Percentiles rank a stretch among this genome's conserved stretches.
phyloP scores from a whole-genome alignment of 2,888 invertebrate genomes.

The Andrena fulva region DNA sequence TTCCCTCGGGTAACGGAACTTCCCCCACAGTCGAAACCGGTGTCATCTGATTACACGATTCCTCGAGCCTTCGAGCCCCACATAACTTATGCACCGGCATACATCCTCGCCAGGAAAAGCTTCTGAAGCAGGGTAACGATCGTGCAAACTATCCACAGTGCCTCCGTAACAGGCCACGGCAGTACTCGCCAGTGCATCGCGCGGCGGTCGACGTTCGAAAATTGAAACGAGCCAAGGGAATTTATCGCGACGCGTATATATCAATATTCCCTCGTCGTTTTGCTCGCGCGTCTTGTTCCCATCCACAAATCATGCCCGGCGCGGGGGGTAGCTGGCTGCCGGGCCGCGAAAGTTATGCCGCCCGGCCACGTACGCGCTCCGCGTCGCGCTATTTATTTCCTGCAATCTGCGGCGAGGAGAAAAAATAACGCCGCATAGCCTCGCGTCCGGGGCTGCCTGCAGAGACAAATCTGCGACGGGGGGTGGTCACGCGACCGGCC shows the following conservation, averaged over 20 bases:
- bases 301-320: conserved; percentile 63
- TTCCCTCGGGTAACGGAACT: too few relatives aligned
- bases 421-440: conserved; percentile 42
- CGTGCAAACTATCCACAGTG: not conserved
- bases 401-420: conserved; percentile 63
- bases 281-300: conserved; percentile 56
- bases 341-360: conserved; percentile 62
- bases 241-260: conserved; percentile 51
- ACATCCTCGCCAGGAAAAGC: too few relatives aligned
- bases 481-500: conserved; percentile 69
- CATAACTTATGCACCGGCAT: too few relatives aligned
- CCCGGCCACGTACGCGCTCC: conserved; percentile 52
- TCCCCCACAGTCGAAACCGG: too few relatives aligned
- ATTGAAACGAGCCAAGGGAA: conserved; percentile 30
- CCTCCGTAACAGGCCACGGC: not conserved
- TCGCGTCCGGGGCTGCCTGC: conserved; percentile 28
- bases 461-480: conserved; percentile 66
- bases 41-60: too few relatives aligned
- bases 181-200: not conserved
- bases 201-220: conserved; percentile 9
- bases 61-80: too few relatives aligned
- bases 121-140: not conserved
- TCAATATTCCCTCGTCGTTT: conserved; percentile 60
- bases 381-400: conserved; percentile 67
- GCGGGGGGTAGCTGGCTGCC: conserved; percentile 27